These are phyloP conservation scores for Drosophila multiciliata DNA, from an alignment of 2,888 invertebrate genomes.

Conservation along the genomic window DNA sequence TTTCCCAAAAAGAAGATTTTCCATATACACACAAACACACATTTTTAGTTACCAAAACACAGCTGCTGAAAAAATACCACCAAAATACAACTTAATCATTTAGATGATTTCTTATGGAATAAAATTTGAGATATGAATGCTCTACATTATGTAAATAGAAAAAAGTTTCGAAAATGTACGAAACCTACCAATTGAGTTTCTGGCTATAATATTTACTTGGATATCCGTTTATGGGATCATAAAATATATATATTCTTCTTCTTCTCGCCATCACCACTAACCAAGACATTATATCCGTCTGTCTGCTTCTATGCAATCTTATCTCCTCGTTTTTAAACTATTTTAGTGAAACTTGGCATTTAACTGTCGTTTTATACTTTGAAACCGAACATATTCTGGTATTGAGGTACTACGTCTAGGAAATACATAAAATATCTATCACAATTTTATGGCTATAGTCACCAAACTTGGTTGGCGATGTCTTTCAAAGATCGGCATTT, in stretches of 20 bases:
- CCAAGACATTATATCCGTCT: not conserved
- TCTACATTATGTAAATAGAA: not conserved
- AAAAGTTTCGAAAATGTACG: not conserved
- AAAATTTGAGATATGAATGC: not conserved
- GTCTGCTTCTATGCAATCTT: not conserved
- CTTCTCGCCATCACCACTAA: not conserved
- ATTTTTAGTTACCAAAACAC: not conserved
- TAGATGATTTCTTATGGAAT: not conserved
- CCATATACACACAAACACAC: not conserved
- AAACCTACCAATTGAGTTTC: not conserved
- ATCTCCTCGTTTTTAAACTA: not conserved
- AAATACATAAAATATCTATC: too few relatives aligned
- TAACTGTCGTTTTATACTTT: not conserved
- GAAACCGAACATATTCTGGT: too few relatives aligned
- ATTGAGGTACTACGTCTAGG: too few relatives aligned
- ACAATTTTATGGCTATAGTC: too few relatives aligned
- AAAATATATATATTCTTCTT: not conserved
- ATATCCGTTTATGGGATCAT: not conserved
- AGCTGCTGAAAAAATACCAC: not conserved
- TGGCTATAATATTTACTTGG: not conserved
- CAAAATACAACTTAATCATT: not conserved
- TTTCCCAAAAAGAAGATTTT: not conserved
- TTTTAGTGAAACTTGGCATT: not conserved
- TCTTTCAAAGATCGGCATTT: too few relatives aligned
- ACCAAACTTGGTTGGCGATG: too few relatives aligned